Evolutionary conservation across 2,797 vertebrate genomes (phyloP), one percentile per base, ranked within the genome.

Genomic region (Tarsius wallacei): DNA sequence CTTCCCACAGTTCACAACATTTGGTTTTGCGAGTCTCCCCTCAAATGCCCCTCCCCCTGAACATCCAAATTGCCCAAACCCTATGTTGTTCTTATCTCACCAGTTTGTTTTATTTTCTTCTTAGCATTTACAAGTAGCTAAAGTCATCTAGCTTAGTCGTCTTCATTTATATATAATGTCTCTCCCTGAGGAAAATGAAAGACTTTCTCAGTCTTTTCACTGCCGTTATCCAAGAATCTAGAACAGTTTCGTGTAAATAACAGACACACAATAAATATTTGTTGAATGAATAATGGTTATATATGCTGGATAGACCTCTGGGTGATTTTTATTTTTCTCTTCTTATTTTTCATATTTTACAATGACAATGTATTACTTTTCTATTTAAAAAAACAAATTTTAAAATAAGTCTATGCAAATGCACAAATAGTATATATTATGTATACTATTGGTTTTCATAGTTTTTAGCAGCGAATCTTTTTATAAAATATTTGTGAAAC

Each of bases 311-410:
- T 59, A 24, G 14, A 17, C 87, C 7, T n/a, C 61, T 17, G 6
- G 36, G 57, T 1, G 6, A 26, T 33, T 53, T 66, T 93, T 33
- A 71, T 12, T 78, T 83, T 83, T 42, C 22, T 64, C 63, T 78
- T 61, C 3, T 88, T 51, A 31, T 66, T 94, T 92, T 61, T 76
- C 19, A 49, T 49, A 85, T 70, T 96, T 87, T 77, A 42, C 42
- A 63, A 94, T 78, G 68, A 55, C 24, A 28, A 59, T 61, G 42
- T 47, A n/a, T 36, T 47, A 80, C 64, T 59, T 73, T 36, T 59
- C 49, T 42, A 78, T 33, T 42, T 90, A 22, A 59, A 59, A 61
- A 77, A 78, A n/a, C 12, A 22, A 12, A 81, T 21, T 93, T 76
- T 73, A 17, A 63, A 83, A 68, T 66, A 49, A 73, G 3, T 49